Evolutionary conservation across 2,888 invertebrate species (phyloP).

Genomic region (Lysandra coridon): DNA sequence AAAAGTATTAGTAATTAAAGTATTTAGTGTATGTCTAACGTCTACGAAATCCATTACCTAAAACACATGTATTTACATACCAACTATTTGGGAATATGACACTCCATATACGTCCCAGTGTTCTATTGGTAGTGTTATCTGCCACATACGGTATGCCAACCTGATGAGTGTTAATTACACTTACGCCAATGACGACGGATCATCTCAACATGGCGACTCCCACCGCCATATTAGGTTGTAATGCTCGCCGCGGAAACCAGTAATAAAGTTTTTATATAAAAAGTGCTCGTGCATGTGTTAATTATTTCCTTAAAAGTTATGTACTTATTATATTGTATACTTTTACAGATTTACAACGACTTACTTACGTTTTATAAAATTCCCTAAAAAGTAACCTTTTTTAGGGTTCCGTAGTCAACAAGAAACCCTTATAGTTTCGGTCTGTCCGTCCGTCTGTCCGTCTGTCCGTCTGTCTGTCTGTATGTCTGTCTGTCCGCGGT

Average conservation of each 20-base stretch:
- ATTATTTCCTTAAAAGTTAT: neutral
- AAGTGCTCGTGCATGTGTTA: neutral
- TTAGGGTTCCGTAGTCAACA: too few species aligned
- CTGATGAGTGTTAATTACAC: slow-evolving; percentile 7
- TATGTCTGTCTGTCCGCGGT: too few species aligned
- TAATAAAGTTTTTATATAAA: neutral
- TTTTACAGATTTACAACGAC: too few species aligned
- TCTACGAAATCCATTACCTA: too few species aligned
- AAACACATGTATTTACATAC: neutral
- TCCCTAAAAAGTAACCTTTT: too few species aligned
- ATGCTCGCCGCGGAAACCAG: neutral
- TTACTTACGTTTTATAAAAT: too few species aligned
- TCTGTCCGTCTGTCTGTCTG: too few species aligned
- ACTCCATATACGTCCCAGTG: neutral
- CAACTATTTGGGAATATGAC: neutral
- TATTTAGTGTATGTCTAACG: too few species aligned
- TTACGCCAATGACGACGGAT: slow-evolving; percentile 10
- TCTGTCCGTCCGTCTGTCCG: too few species aligned
- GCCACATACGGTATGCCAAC: neutral
- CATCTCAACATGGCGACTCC: slow-evolving; percentile 8
- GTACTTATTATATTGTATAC: too few species aligned
- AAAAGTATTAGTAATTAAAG: too few species aligned
- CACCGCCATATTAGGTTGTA: slow-evolving; percentile 7
- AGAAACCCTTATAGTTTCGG: too few species aligned
- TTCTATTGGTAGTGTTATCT: neutral